These are phyloP conservation scores for Haemorhous mexicanus DNA, from an alignment of 2,113 vertebrate genomes.

Conservation along the genomic window DNA sequence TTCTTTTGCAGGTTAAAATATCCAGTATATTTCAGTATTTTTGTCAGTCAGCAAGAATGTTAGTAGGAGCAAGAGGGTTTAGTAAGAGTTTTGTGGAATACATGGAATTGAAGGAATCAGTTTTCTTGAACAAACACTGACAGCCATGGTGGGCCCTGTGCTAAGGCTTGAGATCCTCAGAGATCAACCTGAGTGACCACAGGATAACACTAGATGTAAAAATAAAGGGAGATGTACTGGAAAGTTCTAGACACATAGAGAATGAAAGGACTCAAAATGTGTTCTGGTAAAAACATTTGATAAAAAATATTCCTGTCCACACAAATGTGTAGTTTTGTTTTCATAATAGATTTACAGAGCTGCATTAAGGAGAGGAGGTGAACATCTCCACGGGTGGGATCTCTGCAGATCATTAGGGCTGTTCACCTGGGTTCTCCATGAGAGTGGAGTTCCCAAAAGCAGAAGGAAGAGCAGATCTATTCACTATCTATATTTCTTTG, in stretches of 20 bases:
- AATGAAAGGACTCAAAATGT: background rate
- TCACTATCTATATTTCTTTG: background rate
- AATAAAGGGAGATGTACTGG: background rate
- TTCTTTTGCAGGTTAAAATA: background rate
- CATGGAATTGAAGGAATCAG: background rate
- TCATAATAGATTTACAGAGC: background rate
- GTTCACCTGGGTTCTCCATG: background rate
- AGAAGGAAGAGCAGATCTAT: background rate
- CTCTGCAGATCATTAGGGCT: background rate
- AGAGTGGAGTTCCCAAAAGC: background rate
- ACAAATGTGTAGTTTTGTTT: background rate
- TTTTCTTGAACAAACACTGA: background rate
- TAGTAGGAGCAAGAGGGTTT: background rate
- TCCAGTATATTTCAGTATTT: background rate
- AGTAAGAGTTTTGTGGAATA: background rate
- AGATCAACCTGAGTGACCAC: background rate
- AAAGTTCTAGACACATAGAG: background rate
- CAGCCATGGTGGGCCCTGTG: background rate
- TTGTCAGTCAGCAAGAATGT: background rate
- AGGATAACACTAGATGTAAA: background rate
- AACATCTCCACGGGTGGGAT: background rate
- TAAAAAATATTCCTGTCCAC: background rate
- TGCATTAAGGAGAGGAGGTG: accelerated
- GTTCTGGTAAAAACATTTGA: background rate
- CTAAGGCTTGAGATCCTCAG: background rate